Evolutionary conservation across 2,888 invertebrate species (phyloP), one percentile per base, ranked within the genome.

Genomic region (Odontocerum albicorne): DNA sequence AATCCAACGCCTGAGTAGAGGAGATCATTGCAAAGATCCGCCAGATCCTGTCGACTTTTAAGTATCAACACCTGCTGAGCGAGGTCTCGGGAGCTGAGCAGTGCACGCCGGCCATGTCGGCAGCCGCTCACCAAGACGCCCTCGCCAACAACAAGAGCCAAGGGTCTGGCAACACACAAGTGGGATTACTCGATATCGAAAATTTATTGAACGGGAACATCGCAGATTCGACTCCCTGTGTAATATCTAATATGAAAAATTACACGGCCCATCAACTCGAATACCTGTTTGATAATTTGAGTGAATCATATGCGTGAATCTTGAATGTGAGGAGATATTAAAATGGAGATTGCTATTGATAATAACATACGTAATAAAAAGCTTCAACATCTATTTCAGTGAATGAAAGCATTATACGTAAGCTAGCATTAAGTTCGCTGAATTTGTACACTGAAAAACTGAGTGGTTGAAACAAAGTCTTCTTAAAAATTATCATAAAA

Each of bases 1-100:
- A 90, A 79, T 90, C 90, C 76, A 90, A 90, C 81, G 90, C 90
- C 88, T 90, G 89, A 88, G 88, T 88, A 82, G 86, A 87, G 84
- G 86, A 86, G 86, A 87, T 88, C 83, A 86, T 86, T 86, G 85
- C 85, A 84, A 87, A 85, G 82, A 86, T 87, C 83, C 86, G 86
- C 79, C 82, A 84, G 80, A 83, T 86, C 81, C 81, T 87, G 79
- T 81, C 85, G 73, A 85, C 86, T 79, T 86, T 86, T 79, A 82
- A 81, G 72, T 81, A 81, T 75, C 83, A 84, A 74, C 83, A 83
- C 74, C 75, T 71, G 77, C 16, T 73, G 61, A 70, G 72, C 65
- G 71, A 69, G 63, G 70, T 69, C 62, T 55, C 77, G 64, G 72
- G 72, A 72, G 77, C 74, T 72, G 75, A 72, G 70, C 73, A 71